Base-by-base conservation (phyloP, 1,140 invertebrate genomes). In the Andrena cerasifolii region DNA sequence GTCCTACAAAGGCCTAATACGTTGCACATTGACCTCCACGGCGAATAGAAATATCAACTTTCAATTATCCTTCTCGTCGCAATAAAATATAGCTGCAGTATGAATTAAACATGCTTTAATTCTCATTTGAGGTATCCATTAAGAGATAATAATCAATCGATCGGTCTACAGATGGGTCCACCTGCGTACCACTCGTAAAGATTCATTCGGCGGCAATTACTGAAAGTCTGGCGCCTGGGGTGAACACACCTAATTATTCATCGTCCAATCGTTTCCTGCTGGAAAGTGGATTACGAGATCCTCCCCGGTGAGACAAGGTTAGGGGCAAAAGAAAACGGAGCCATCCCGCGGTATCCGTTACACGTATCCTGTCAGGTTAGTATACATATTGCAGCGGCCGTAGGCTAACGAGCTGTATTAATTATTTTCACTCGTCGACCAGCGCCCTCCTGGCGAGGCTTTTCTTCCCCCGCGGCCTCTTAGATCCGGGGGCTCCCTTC, bases 231-330 rank as follows among this genome's bases (percentile, higher is more conserved):
- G 59, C 79, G 63, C 67, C 80, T 49, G 76, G 51, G 63, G 68
- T 74, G 82, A 83, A 65, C 47, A 21, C 54, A 6, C 12, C 81
- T 83, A 83, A 84, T 84, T 84, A 83, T 84, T 83, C 81, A 84
- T 28, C 45, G 75, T 24, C 21, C 12, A 53, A 8, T 51, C 80
- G 47, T 65, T 84, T 75, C 82, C 76, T 51, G 58, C 51, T 56
- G 65, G 56, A 84, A 83, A 75, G 58, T 84, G 81, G 80, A 83
- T 84, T 79, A 83, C 56, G 33, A 47, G 63, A 71, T 79, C 62
- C 49, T 62, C 62, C 65, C 59, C 12, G 70, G 53, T 70, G 82
- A 43, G 58, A 72, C 14, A 31, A 62, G 16, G n/a, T 16, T 16
- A 49, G 74, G 36, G 56, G 28, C n/a, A 40, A 61, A 65, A 4